A percentile compares a stretch with the other conserved stretches of the same genome.
Conservation (phyloP, 2,797 vertebrate genomes). For the Trichosurus vulpecula region DNA sequence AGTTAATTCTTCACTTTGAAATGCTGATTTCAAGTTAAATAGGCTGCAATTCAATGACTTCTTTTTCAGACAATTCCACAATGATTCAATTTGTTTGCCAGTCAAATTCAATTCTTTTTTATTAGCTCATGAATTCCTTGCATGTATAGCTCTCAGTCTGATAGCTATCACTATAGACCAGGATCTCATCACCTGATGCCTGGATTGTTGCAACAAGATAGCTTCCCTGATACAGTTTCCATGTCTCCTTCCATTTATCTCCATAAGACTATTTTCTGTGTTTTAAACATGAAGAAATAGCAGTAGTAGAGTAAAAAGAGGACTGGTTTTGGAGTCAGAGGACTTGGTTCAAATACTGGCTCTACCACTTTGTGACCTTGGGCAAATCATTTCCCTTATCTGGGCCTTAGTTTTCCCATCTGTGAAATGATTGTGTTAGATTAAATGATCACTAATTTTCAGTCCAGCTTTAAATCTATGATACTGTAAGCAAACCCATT, state of each 20-base stretch:
- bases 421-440: not conserved
- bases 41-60: not conserved
- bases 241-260: not conserved
- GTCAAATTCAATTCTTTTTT: not conserved
- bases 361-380: not conserved
- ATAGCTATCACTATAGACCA: not conserved
- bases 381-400: not conserved
- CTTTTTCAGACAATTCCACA: not conserved
- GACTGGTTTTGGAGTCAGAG: not conserved
- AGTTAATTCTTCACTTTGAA: not conserved
- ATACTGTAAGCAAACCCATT: not conserved
- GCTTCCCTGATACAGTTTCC: not conserved
- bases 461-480: not conserved
- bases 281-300: not conserved
- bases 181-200: not conserved
- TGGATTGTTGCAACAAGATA: not conserved
- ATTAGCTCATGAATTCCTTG: not conserved
- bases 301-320: not conserved
- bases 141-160: not conserved
- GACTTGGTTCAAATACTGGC: not conserved
- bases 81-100: not conserved
- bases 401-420: not conserved
- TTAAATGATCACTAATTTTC: not conserved
- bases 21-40: not conserved
- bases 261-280: not conserved